These are phyloP conservation scores for Carcharodon carcharias DNA, from an alignment of 2,797 vertebrate genomes.

Conservation along the genomic window DNA sequence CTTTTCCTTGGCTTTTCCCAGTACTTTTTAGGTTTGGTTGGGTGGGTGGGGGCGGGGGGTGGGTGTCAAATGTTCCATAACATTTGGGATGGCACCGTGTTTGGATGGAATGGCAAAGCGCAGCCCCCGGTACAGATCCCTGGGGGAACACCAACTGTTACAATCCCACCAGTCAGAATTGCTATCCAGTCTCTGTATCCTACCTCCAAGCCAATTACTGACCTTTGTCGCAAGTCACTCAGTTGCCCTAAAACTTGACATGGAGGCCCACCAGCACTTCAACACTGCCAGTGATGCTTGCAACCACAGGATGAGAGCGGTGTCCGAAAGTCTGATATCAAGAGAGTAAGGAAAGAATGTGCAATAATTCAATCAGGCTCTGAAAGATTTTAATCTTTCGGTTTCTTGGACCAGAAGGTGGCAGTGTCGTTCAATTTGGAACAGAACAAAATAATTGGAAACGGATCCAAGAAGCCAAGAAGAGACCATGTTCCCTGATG, in stretches of 20 bases:
- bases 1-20: neutral
- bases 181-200: no score
- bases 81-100: neutral
- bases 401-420: neutral
- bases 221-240: neutral
- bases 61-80: neutral
- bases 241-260: neutral
- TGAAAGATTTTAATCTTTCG: neutral
- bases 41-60: neutral
- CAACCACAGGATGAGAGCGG: neutral
- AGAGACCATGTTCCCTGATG: neutral
- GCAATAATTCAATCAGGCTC: neutral
- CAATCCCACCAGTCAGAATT: neutral
- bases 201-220: neutral
- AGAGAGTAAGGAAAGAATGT: neutral
- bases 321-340: neutral
- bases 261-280: neutral
- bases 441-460: neutral
- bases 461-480: neutral
- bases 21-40: neutral
- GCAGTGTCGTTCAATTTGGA: neutral
- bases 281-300: neutral
- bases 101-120: neutral
- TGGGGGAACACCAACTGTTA: neutral
- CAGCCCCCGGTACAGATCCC: neutral